Base-by-base conservation (phyloP, 2,113 vertebrate genomes). In the Coregonus clupeaformis region DNA sequence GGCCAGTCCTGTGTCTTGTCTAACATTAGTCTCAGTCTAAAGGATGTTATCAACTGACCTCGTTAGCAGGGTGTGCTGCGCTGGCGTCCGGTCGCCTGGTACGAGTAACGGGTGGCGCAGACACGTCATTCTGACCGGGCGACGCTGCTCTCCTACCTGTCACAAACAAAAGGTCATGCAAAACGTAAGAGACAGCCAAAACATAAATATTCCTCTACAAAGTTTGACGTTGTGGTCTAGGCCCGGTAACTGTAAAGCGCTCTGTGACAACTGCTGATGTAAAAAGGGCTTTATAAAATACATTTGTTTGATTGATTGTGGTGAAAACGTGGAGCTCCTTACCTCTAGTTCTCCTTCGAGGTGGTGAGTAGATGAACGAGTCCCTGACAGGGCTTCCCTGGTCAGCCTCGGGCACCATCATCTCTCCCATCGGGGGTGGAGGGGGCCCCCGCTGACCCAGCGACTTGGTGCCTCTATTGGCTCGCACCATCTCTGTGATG, bases 311-410 rank as follows among this genome's bases (percentile, higher is more conserved):
- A 36, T 36, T 62, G 25, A 62, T 25, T 63, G 22, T 63, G 22
- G 3, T 63, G 60, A 7, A 24, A 12, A 25, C 0, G n/a, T n/a
- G 59, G 63, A 29, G 13, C 25, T 65, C 25, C 14, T 81, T 87
- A 98, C 97, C 95, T 96, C 93, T 95, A 16, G 82, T 79, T 90
- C 90, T 93, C 73, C 91, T 84, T 62, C 94, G 85, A 74, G 94
- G 92, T 69, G 94, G 91, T 25, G 95, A 93, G 85, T 94, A 95
- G 72, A 90, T 83, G 77, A 94, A 94, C 5, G 94, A 77, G 14
- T 92, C 78, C 0, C 78, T 81, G 67, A 81, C 86, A 72, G 89
- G 87, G 76, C 75, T 68, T 0, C 73, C 71, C 6, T 88, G 60
- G 3, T 85, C 77, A 0, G 83, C 76, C 69, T 88, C 83, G 4